Conservation (phyloP, 2,113 vertebrate genomes). For the Xyliphius kryptos region DNA sequence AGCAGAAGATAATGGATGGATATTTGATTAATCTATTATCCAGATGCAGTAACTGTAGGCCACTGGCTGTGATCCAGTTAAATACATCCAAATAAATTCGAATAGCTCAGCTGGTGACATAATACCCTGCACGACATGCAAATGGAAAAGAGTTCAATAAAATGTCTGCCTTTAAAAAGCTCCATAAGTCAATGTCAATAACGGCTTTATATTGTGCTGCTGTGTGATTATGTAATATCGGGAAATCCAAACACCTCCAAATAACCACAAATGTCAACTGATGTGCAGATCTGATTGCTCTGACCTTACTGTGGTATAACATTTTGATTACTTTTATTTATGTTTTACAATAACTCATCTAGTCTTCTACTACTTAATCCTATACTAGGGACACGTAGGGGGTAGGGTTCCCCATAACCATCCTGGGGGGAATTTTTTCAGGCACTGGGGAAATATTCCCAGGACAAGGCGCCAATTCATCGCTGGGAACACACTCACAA, state of each 20-base stretch:
- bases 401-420: too few species aligned
- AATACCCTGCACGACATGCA: conserved; percentile 13
- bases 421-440: too few species aligned
- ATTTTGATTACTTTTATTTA: too few species aligned
- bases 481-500: too few species aligned
- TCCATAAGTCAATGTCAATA: neutral
- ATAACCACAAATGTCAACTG: neutral
- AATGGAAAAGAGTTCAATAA: neutral
- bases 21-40: conserved; percentile 20
- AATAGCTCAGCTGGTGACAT: conserved; percentile 8
- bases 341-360: too few species aligned
- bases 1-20: too few species aligned
- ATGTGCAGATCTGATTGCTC: neutral
- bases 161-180: neutral
- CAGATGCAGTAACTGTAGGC: conserved; percentile 17
- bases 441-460: too few species aligned
- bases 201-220: neutral
- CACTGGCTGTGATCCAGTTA: conserved; percentile 18
- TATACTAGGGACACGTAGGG: too few species aligned
- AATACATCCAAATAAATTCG: conserved; percentile 29
- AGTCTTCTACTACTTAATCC: too few species aligned
- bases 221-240: neutral
- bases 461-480: too few species aligned
- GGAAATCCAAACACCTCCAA: neutral
- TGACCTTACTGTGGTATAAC: too few species aligned